Evolutionary conservation across 2,113 vertebrate species (phyloP), one percentile per base, ranked within the genome.

Genomic region (Choloepus hoffmanni): DNA sequence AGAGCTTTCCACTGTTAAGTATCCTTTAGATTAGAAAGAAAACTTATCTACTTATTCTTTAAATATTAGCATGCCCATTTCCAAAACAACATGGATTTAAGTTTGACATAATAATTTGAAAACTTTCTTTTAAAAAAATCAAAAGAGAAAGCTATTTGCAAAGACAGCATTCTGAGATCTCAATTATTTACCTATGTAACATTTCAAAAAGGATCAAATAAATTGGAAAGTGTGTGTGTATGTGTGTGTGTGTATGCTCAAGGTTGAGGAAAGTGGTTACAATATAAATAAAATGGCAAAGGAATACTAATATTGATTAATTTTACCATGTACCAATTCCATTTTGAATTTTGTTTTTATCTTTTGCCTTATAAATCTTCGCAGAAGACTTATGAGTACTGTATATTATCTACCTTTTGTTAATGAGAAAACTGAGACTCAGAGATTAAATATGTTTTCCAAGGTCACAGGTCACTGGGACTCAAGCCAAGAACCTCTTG

Each of bases 11-110:
- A 21, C 48, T 89, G 15, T 77, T 90, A 70, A 58, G 5, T 85
- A 83, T 65, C 40, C 40, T 72, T 62, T 89, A 93, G 9, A n/a
- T 76, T 81, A 84, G 28, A 95, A 79, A 14, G 40, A 50, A 89
- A 76, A 76, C 14, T 43, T 43, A 90, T 9, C 8, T 62, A 28
- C 19, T 30, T 90, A 36, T 84, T 92, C 5, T 45, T 55, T 76
- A 84, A 86, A 65, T 72, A 94, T 43, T 43, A 85, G 2, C 18
- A 82, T 53, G 9, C 77, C 10, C 8, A 28, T 82, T 89, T 89
- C 45, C 90, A 68, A 16, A 85, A 58, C 45, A 30, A 8, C 36
- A 48, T 33, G 28, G 4, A 70, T 62, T 85, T 85, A 62, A 58
- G 5, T 81, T 85, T 62, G 15, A 77, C 2, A 1, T 36, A 81